These are phyloP conservation scores for Mya arenaria DNA, from an alignment of 1,140 invertebrate genomes.

Conservation along the genomic window DNA sequence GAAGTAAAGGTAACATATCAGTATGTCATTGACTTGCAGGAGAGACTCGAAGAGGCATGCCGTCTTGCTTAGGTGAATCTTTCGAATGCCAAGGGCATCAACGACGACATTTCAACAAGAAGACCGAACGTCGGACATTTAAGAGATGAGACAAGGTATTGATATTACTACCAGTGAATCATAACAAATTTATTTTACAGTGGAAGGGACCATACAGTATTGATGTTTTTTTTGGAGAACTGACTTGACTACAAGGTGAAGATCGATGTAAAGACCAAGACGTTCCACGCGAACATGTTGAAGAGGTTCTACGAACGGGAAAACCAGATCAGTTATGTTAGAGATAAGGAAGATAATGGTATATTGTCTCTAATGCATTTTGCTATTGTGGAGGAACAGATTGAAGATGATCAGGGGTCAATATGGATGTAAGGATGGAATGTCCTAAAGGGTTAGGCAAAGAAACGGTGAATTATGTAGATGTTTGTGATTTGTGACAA, in stretches of 20 bases:
- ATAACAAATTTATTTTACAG: constrained; percentile 46
- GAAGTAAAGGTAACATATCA: constrained; percentile 53
- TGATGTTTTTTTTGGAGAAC: background rate
- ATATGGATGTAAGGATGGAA: too few relatives aligned
- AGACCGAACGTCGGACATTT: constrained; percentile 14
- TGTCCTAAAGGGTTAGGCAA: too few relatives aligned
- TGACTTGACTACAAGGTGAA: constrained; percentile 33
- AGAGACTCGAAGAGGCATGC: constrained; percentile 43
- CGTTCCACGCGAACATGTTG: constrained; percentile 53
- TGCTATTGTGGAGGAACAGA: too few relatives aligned
- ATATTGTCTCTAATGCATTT: too few relatives aligned
- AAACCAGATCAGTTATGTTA: too few relatives aligned
- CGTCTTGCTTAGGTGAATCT: constrained; percentile 45
- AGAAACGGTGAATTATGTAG: too few relatives aligned
- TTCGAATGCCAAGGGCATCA: background rate
- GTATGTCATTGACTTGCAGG: constrained; percentile 59
- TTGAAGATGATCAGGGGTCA: too few relatives aligned
- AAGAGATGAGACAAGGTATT: constrained; percentile 46
- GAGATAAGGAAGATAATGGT: too few relatives aligned
- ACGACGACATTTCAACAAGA: constrained; percentile 35
- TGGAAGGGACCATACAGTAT: constrained; percentile 34
- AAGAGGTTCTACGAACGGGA: constrained; percentile 34
- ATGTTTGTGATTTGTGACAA: too few relatives aligned
- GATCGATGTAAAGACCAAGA: constrained; percentile 45
- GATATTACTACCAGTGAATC: constrained; percentile 26